Conservation (phyloP, 2,888 invertebrate species). For the Zeuzera pyrina region DNA sequence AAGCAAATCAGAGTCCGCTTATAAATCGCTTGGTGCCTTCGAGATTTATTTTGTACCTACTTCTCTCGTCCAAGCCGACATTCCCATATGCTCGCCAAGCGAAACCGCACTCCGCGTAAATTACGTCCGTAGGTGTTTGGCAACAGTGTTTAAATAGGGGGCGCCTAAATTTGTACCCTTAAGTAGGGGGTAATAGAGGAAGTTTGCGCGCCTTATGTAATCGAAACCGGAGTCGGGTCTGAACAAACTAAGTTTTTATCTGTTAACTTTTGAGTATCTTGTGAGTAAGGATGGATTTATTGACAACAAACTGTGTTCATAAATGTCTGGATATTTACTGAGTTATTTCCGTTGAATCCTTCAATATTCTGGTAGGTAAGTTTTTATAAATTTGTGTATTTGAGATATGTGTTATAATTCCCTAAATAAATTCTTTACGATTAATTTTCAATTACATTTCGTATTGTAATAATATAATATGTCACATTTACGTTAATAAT, state of each 20-base stretch:
- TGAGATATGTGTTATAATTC: too few relatives aligned
- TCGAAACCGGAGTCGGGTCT: conserved; percentile 36
- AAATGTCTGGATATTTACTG: too few relatives aligned
- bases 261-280: conserved; percentile 43
- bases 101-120: conserved; percentile 50
- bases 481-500: too few relatives aligned
- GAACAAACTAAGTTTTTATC: conserved; percentile 56
- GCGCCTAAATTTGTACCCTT: conserved; percentile 49
- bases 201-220: conserved; percentile 50
- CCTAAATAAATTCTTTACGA: too few relatives aligned
- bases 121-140: conserved; percentile 52
- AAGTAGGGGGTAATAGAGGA: conserved; percentile 53
- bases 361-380: too few relatives aligned
- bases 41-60: conserved; percentile 47
- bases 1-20: conserved; percentile 57
- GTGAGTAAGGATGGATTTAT: conserved; percentile 40
- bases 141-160: conserved; percentile 50
- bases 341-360: too few relatives aligned
- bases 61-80: conserved; percentile 21
- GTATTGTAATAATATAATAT: too few relatives aligned
- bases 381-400: too few relatives aligned
- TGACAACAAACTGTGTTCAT: conserved; percentile 31
- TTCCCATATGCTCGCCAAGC: conserved; percentile 27
- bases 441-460: too few relatives aligned
- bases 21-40: conserved; percentile 50